Evolutionary conservation across 1,140 invertebrate species (phyloP), one percentile per base, ranked within the genome.

Genomic region (Ceratina australensis): DNA sequence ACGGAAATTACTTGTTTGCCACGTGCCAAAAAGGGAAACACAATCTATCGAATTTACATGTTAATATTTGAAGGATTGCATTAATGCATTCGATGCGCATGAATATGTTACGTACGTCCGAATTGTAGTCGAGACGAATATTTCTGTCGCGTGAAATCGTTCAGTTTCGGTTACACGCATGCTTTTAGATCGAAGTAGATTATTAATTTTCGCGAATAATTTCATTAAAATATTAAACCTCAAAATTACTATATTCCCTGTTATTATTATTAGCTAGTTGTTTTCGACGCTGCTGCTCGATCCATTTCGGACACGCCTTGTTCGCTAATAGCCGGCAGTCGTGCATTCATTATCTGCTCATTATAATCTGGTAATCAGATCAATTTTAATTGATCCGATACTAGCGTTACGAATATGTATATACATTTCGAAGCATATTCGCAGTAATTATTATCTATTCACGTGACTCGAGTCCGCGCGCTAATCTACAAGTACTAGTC

Each of bases 191-290:
- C n/a, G 63, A 18, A 65, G 18, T n/a, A n/a, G 50, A 42, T 28
- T 33, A 54, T 68, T 54, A 28, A 42, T 47, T 24, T 42, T 18
- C 16, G 57, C 3, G 13, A 61, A 61, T 61, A 61, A 61, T 20
- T 42, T 72, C 28, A 50, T 47, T 52, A 26, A 12, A 15, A 18
- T 49, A 50, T 50, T 47, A 61, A 67, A 68, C n/a, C n/a, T n/a
- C n/a, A n/a, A n/a, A n/a, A n/a, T n/a, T n/a, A n/a, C 67, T 56
- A 59, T 18, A 22, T 20, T 59, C 54, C 1, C 64, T 33, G 42
- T 33, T 60, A 18, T 26, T 26, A 49, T 67, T 68, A 75, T 75
- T 67, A 75, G 67, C 52, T 65, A 75, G 67, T 68, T 75, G 72
- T 75, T 75, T 49, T 47, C 64, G 26, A 18, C 52, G 50, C 33